Evolutionary conservation across 2,888 invertebrate species (phyloP), one percentile per base, ranked within the genome.

Genomic region (Plagiodera versicolora): DNA sequence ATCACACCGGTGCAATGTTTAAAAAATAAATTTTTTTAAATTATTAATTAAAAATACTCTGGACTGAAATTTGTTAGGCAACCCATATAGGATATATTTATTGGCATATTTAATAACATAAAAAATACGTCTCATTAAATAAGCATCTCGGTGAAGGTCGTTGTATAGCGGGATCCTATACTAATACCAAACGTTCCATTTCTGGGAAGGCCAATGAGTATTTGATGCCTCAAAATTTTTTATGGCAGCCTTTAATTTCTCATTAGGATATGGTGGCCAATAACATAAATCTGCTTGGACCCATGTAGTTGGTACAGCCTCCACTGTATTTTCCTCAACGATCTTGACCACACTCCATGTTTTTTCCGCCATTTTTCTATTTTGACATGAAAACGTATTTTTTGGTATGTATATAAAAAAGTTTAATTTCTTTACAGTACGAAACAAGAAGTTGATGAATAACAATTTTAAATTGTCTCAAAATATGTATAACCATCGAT

Each of bases 31-130:
- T 30, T 55, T n/a, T n/a, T 47, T 47, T 30, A 55, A 47, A 47
- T 55, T 30, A 55, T 24, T 24, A 24, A 24, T 24, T 24, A 24
- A 24, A 19, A 10, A 46, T 55, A 30, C 19, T 10, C 55, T 54
- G 54, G 54, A 54, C 20, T 28, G 35, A 47, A 55, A 55, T 55
- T 56, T 48, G 24, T 30, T 46, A 55, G 55, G 30, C 55, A 55
- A 55, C 55, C 55, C 55, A 55, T 55, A 28, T 30, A n/a, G n/a
- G 11, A 32, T 55, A 55, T 55, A 55, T 32, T 55, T 55, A 32
- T 46, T 30, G 55, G 18, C n/a, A 47, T 48, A 55, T 55, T 55
- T n/a, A 28, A 46, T 55, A 18, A 46, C 4, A 55, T 47, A 46
- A 10, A 47, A 47, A 55, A 55, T 47, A 55, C 14, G 17, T 55